Evolutionary conservation across 2,888 invertebrate genomes (phyloP).

Genomic region (Diogma glabrata): DNA sequence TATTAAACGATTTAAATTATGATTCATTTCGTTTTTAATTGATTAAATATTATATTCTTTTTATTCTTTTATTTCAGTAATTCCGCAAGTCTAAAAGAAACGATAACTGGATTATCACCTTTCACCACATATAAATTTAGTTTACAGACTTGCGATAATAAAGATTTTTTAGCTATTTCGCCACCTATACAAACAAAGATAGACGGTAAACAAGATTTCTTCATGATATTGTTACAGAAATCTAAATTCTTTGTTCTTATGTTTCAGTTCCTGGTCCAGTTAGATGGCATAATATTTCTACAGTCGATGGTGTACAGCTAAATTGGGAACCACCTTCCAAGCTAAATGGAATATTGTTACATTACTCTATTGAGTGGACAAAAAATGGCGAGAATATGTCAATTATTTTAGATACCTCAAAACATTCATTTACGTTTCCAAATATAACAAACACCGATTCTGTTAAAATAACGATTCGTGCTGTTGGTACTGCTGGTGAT

Average conservation of each 20-base stretch:
- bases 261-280: conserved; percentile 33
- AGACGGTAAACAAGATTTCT: conserved; percentile 28
- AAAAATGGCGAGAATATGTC: conserved; percentile 31
- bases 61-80: neutral
- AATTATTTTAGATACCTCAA: conserved; percentile 22
- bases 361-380: conserved; percentile 33
- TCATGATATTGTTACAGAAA: neutral
- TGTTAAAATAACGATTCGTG: conserved; percentile 34
- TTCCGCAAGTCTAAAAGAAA: conserved; percentile 8
- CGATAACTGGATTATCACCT: conserved; percentile 15
- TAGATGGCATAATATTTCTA: conserved; percentile 28
- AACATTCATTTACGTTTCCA: conserved; percentile 27
- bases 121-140: conserved; percentile 15
- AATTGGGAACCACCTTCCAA: conserved; percentile 33
- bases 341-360: conserved; percentile 32
- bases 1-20: conserved; percentile 9
- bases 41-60: neutral
- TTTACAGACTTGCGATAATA: conserved; percentile 15
- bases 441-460: conserved; percentile 32
- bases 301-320: conserved; percentile 30
- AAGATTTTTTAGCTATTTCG: conserved; percentile 22
- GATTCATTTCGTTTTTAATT: neutral
- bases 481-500: conserved; percentile 33
- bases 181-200: conserved; percentile 30
- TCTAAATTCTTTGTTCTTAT: neutral